These are phyloP conservation scores for Trichonephila inaurata DNA, from an alignment of 1,140 invertebrate species.

Conservation along the genomic window DNA sequence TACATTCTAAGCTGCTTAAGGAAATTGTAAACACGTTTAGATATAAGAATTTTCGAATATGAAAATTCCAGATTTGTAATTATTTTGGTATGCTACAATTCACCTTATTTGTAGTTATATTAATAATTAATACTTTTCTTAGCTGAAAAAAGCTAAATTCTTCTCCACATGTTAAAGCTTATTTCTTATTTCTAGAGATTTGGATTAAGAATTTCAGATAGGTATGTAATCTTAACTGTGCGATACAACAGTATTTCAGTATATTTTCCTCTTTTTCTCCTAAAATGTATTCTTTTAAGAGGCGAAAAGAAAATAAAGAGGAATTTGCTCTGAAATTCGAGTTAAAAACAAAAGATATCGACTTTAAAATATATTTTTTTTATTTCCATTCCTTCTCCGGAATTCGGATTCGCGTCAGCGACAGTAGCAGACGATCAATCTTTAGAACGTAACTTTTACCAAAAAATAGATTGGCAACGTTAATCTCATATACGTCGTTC, in stretches of 20 bases:
- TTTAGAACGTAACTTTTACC: slow-evolving; percentile 36
- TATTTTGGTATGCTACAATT: too few relatives aligned
- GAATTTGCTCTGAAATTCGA: neutral
- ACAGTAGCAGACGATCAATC: slow-evolving; percentile 6
- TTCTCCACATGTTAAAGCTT: neutral
- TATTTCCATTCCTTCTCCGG: neutral
- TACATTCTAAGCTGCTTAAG: too few relatives aligned
- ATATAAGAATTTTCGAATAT: too few relatives aligned
- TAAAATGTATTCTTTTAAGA: neutral
- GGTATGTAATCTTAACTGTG: neutral
- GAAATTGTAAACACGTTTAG: too few relatives aligned
- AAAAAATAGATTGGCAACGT: slow-evolving; percentile 45
- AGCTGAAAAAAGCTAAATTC: neutral
- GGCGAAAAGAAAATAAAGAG: neutral
- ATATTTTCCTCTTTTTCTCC: neutral
- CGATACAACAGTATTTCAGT: neutral
- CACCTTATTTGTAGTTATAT: too few relatives aligned
- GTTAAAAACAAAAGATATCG: slow-evolving; percentile 27
- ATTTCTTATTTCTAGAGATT: neutral
- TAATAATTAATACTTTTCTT: neutral
- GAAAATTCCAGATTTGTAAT: too few relatives aligned
- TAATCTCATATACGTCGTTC: slow-evolving; percentile 19
- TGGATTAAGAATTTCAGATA: too few relatives aligned
- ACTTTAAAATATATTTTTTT: neutral
- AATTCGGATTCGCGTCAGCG: slow-evolving; percentile 33